Evolutionary conservation across 2,797 vertebrate species (phyloP), one percentile per base, ranked within the genome.

Genomic region (Coreius guichenoti): DNA sequence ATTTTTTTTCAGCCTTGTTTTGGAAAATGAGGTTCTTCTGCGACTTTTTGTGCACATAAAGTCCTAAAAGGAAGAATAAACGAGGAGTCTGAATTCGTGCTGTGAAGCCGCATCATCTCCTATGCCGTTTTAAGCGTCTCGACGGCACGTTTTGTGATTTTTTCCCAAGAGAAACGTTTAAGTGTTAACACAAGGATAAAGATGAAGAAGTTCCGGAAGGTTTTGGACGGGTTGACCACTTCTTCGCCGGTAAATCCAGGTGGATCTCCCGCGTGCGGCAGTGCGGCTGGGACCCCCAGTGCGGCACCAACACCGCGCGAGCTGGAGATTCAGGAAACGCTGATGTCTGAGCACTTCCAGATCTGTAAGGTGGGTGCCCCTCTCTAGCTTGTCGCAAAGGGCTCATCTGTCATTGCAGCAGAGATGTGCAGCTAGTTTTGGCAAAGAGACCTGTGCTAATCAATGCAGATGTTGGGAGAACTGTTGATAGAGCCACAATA

Each of bases 121-220:
- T 80, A 85, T 89, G 88, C 67, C 45, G 82, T 80, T 88, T 68
- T 86, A 80, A 86, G 78, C 84, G 39, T 83, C 91, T 76, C 73
- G 68, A 77, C 81, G 31, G 58, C 47, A 89, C 88, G 84, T 88
- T 89, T 89, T 81, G 23, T 81, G 33, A 77, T 61, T 51, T 74
- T 82, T 43, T 9, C 33, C 45, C 26, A 65, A 51, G 75, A 81
- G 80, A 83, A 83, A 51, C 58, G 19, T 61, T 47, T 14, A 65
- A 77, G 75, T 51, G 69, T n/a, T 78, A 31, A 68, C 39, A 58
- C 54, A 5, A 47, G 33, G 47, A 63, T 76, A 85, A 81, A 79
- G 73, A 89, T 99, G 98, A 99, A 98, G 97, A 99, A 99, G 96
- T 98, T 99, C 90, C 96, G 98, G 89, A 99, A 98, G 97, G 98